Base-by-base conservation (phyloP, 2,888 invertebrate species). In the Xestia rhomboidea region DNA sequence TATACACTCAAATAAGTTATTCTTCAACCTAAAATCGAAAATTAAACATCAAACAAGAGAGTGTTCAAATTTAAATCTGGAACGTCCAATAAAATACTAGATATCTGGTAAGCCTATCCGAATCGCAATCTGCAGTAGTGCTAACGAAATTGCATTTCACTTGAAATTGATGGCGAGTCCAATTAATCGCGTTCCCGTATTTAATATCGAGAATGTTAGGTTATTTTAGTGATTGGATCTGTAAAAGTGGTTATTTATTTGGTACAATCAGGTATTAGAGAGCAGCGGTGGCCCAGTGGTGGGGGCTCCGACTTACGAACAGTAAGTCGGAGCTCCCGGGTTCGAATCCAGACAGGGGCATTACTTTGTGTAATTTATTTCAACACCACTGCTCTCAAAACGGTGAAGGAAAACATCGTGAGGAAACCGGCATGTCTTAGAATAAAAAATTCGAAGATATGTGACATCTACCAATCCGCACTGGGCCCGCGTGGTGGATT, bases 121-220 rank as follows among this genome's bases (percentile, higher is more conserved):
- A 68, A 57, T 51, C 57, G 67, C 70, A 75, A 75, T 81, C 85
- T 82, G 69, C 83, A 86, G 38, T 30, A 57, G 64, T 13, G 49
- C 77, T 57, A 38, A 46, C 66, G 38, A 82, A 82, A 82, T 86
- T 82, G 84, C 84, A 74, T 73, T 86, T 74, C 64, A 66, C 66
- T 60, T 30, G 54, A 27, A 74, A 78, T 82, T 51, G 72, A 76
- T 44, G 46, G 68, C 60, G 49, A 66, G 49, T 72, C 13, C 62
- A 69, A 82, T 69, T 82, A 82, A 73, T 85, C 62, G 41, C 15
- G n/a, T 62, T 68, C 27, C 38, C 21, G 34, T n/a, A 51, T 69
- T 72, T 60, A 54, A 57, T 76, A 38, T 24, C 13, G 21, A 8
- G 0, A 11, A 18, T 54, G 24, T 73, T 54, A 21, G 34, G 10